Conservation (phyloP, 2,888 invertebrate species). For the Tholera decimalis region DNA sequence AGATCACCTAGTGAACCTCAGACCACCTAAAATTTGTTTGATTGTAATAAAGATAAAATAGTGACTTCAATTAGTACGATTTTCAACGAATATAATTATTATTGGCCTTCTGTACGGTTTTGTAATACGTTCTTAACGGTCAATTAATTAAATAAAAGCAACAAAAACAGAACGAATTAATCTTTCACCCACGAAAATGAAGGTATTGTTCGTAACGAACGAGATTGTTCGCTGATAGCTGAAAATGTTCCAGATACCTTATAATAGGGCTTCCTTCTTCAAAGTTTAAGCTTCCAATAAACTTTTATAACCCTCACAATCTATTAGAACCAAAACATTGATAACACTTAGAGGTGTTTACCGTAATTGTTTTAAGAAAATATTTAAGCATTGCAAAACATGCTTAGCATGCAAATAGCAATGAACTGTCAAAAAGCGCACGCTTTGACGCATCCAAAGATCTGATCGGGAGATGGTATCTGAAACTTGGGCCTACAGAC, state of each 20-base stretch:
- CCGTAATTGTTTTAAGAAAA: not conserved
- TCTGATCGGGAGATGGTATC: too few species aligned
- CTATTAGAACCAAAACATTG: slow-evolving; percentile 26
- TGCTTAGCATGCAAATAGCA: too few species aligned
- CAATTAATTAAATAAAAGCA: not conserved
- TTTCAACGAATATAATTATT: too few species aligned
- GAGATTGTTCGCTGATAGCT: slow-evolving; percentile 51
- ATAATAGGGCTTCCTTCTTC: slow-evolving; percentile 41
- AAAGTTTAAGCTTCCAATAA: slow-evolving; percentile 33
- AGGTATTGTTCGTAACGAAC: slow-evolving; percentile 41
- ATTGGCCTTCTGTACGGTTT: not conserved
- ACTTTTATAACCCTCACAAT: slow-evolving; percentile 27
- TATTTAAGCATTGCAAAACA: too few species aligned
- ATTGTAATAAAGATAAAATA: too few species aligned
- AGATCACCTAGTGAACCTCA: too few species aligned
- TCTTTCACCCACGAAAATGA: slow-evolving; percentile 11
- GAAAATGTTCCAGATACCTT: slow-evolving; percentile 61
- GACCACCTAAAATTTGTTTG: too few species aligned
- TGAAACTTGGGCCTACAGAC: too few species aligned
- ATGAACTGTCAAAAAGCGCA: too few species aligned
- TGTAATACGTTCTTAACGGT: not conserved
- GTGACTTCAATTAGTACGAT: too few species aligned
- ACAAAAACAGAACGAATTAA: not conserved
- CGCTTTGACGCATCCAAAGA: too few species aligned
- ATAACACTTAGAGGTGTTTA: slow-evolving; percentile 10